Base-by-base conservation (phyloP, 2,888 invertebrate genomes). In the Eupithecia dodoneata region DNA sequence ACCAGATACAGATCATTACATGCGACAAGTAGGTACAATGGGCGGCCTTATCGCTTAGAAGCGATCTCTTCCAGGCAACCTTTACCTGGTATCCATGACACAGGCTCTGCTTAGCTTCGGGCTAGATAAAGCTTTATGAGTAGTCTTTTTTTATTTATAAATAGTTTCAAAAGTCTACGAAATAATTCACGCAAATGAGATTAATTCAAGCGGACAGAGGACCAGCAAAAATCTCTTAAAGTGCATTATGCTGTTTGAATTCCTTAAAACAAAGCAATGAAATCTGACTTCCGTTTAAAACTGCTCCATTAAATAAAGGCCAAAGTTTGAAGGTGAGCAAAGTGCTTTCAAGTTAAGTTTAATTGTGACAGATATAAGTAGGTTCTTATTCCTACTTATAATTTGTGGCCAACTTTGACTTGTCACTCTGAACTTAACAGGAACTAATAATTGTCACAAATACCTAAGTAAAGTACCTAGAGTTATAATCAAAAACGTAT, bases 261-360 rank as follows among this genome's bases (percentile, higher is more conserved):
- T 3, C 6, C 45, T 45, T 59, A 59, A 59, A 59, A 59, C 18
- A 59, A 59, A 55, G 55, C 55, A 55, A 59, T 59, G 9, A 66
- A 13, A 73, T 42, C 44, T 15, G 15, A 59, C 59, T 59, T 73
- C 74, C 70, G 44, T 66, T 41, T 72, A 67, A 77, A 74, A 63
- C 13, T 71, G 55, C 69, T 80, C 70, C 66, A 72, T 49, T 78
- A 72, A 71, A 44, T 15, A 65, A 75, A 78, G 42, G 75, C 65
- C 72, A 42, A 78, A 71, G 73, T 78, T 78, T 75, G 73, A 73
- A 78, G 71, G 73, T 72, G 52, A 76, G 47, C 72, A 69, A 76
- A 74, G 76, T 72, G 73, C 75, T 69, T 70, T 52, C 73, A 75
- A 73, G 55, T 18, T 71, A 66, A 75, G 71, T 75, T 76, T 71